Evolutionary conservation across 2,113 vertebrate genomes (phyloP).

Genomic region (zebrafish (Danio rerio)): DNA sequence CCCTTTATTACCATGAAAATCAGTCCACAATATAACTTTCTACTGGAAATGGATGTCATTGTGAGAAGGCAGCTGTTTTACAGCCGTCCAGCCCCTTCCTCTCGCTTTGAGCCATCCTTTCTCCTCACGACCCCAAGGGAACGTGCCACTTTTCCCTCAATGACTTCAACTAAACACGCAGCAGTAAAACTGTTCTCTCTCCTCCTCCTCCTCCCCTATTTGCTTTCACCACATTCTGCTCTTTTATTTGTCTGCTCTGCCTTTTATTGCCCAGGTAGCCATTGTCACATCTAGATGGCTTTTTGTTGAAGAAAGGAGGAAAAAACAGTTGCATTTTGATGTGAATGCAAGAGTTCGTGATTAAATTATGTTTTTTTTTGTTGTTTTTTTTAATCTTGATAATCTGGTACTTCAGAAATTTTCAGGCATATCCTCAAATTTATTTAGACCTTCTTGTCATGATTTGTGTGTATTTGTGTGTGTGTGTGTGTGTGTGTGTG

Average conservation of each 20-base stretch:
- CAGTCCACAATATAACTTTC: slow-evolving; percentile 55
- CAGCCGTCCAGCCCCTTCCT: slow-evolving; percentile 61
- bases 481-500: too few species aligned
- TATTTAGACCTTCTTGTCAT: too few species aligned
- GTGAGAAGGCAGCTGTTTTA: slow-evolving; percentile 73
- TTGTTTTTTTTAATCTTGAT: too few species aligned
- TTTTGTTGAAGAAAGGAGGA: slow-evolving; percentile 60
- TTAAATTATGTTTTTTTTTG: too few species aligned
- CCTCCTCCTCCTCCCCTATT: slow-evolving; percentile 58
- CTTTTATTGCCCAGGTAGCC: slow-evolving; percentile 71
- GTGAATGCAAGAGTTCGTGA: too few species aligned
- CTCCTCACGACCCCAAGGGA: slow-evolving; percentile 66
- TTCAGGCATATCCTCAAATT: too few species aligned
- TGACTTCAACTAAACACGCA: slow-evolving; percentile 70
- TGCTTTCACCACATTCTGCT: slow-evolving; percentile 66
- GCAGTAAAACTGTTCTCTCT: slow-evolving; percentile 69
- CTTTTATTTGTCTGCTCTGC: slow-evolving; percentile 66
- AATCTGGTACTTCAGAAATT: too few species aligned
- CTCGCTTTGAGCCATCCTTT: slow-evolving; percentile 57
- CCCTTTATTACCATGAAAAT: slow-evolving; percentile 60
- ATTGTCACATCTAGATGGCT: slow-evolving; percentile 66
- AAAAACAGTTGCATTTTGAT: slow-evolving; percentile 59
- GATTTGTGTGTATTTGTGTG: too few species aligned
- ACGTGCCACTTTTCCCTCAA: slow-evolving; percentile 67
- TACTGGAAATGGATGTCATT: slow-evolving; percentile 61